Conservation (phyloP, 2,888 invertebrate genomes). For the Ochropleura leucogaster region DNA sequence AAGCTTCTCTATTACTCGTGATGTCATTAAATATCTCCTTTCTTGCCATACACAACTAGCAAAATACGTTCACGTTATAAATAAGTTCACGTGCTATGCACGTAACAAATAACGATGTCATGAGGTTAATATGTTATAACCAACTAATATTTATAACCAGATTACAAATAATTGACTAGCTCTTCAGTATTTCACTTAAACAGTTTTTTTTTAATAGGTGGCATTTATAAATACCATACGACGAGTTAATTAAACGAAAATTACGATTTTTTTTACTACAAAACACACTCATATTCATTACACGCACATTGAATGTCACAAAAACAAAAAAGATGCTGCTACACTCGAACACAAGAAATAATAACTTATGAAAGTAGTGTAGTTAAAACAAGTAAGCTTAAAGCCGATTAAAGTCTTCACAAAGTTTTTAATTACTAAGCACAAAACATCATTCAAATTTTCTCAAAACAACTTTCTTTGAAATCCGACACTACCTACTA, state of each 20-base stretch:
- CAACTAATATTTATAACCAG: neutral
- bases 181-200: neutral
- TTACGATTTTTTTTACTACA: neutral
- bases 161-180: neutral
- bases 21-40: no score
- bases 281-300: no score
- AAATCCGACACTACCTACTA: neutral
- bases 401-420: neutral
- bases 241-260: neutral
- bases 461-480: neutral
- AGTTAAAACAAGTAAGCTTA: neutral
- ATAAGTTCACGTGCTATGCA: slow-evolving; percentile 10
- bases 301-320: no score
- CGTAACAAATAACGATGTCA: slow-evolving; percentile 34
- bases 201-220: neutral
- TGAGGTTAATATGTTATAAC: slow-evolving; percentile 13
- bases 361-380: no score
- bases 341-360: no score
- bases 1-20: no score
- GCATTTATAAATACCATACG: neutral
- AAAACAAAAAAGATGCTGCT: no score
- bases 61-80: no score
- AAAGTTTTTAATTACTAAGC: neutral
- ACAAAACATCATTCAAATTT: neutral
- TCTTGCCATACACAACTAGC: no score